Percentiles rank a stretch among this genome's conserved stretches.
These are phyloP conservation scores for Microplitis mediator DNA, from an alignment of 1,140 invertebrate genomes.

Conservation along the genomic window DNA sequence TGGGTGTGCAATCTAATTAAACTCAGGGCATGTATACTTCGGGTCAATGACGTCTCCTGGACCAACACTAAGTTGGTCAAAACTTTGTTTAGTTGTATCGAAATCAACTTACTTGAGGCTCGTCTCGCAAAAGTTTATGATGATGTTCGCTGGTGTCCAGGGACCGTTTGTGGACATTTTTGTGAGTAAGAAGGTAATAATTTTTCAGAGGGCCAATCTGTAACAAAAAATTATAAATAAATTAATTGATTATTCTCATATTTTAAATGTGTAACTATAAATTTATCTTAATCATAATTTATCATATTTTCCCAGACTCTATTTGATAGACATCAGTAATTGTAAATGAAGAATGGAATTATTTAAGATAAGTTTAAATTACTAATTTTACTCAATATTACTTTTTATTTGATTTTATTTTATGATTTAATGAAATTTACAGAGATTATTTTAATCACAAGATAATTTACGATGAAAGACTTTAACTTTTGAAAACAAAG, in stretches of 20 bases:
- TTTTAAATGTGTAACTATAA: too few species aligned
- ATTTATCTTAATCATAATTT: too few species aligned
- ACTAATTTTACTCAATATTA: too few species aligned
- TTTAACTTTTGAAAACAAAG: too few species aligned
- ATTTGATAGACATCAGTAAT: too few species aligned
- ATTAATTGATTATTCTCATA: constrained; percentile 13
- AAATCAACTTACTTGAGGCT: constrained; percentile 72
- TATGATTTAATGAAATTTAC: too few species aligned
- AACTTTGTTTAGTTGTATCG: neutral
- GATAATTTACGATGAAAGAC: too few species aligned
- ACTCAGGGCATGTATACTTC: constrained; percentile 6
- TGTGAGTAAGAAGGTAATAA: constrained; percentile 83
- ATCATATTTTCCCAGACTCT: too few species aligned
- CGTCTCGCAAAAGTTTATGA: constrained; percentile 73
- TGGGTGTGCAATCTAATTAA: constrained; percentile 21
- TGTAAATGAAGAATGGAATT: too few species aligned
- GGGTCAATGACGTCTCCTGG: constrained; percentile 5
- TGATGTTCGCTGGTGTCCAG: constrained; percentile 73
- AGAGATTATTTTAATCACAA: too few species aligned
- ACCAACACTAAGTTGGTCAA: neutral
- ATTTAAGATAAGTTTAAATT: too few species aligned
- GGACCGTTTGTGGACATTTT: constrained; percentile 80
- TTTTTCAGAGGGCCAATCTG: constrained; percentile 85
- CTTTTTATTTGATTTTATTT: too few species aligned
- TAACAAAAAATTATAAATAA: constrained; percentile 44